Base-by-base conservation (phyloP, 2,113 vertebrate genomes). In the Oriolus oriolus region DNA sequence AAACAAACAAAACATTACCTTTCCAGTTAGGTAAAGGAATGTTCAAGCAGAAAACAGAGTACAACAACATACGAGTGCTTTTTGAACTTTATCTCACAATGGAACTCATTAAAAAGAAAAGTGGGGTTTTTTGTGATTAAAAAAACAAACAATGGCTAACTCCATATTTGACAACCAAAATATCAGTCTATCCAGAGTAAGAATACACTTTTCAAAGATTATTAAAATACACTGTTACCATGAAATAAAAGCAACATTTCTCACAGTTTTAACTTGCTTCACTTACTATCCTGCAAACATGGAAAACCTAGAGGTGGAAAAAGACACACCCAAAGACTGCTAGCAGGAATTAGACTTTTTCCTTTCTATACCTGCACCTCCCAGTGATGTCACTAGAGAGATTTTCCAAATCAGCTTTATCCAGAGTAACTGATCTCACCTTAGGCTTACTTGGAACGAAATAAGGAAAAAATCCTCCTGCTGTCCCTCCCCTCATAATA, bases 381-480 rank as follows among this genome's bases (percentile, higher is more conserved):
- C 13, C 15, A 45, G 8, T 49, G 14, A 82, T 6, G 30, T 69
- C 59, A 73, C 8, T 16, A 71, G 24, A 78, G 17, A 59, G 10
- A 45, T 57, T 53, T 78, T 68, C n/a, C 27, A 73, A 78, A 70
- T 27, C 23, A 78, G 17, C 37, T 89, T 81, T 41, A 84, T 42
- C 19, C 47, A 65, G 19, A 57, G n/a, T 18, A 84, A 61, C 30
- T 60, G 16, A 79, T 73, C 23, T 87, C 86, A 80, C 26, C 23
- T 35, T 63, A 77, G 22, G 45, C 47, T 16, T 76, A 64, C 15
- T 49, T 70, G 24, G 56, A 64, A 66, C n/a, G 78, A 79, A 63
- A 89, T 57, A 84, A 61, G 49, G 50, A 69, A 95, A 97, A 95
- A 90, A 45, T 84, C 77, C 16, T 92, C 23, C 49, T 86, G 18